Evolutionary conservation across 2,113 vertebrate genomes (phyloP).

Genomic region (Hippocampus zosterae): DNA sequence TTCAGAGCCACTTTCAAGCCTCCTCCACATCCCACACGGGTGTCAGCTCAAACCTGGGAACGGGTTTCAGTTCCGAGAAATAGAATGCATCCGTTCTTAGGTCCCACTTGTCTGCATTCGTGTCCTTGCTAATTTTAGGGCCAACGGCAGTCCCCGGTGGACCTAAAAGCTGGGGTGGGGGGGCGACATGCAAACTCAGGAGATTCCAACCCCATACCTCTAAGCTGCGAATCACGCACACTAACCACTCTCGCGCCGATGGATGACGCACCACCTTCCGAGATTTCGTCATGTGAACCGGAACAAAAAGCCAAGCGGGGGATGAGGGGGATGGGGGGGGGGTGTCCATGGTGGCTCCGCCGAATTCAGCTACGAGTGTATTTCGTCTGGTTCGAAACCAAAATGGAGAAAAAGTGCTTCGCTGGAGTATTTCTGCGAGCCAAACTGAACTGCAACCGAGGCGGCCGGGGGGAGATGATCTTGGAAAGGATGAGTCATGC

Average conservation of each 20-base stretch:
- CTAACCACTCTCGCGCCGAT: not conserved
- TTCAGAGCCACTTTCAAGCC: too few relatives aligned
- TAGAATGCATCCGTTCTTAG: too few relatives aligned
- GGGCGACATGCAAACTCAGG: too few relatives aligned
- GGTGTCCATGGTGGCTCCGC: not conserved
- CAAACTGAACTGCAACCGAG: slow-evolving; percentile 58
- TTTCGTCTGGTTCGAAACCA: slow-evolving; percentile 33
- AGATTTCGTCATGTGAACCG: not conserved
- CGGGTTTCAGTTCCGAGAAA: too few relatives aligned
- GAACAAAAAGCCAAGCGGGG: not conserved
- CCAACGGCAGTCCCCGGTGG: too few relatives aligned
- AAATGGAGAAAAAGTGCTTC: slow-evolving; percentile 49
- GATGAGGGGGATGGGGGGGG: too few relatives aligned
- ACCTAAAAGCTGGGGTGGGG: too few relatives aligned
- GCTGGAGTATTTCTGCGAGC: slow-evolving; percentile 45
- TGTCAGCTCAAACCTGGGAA: too few relatives aligned
- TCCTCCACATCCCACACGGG: too few relatives aligned
- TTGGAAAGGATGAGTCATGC: slow-evolving; percentile 73
- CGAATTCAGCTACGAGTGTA: slow-evolving; percentile 16
- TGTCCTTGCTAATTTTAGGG: too few relatives aligned
- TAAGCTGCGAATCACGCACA: not conserved
- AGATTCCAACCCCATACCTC: too few relatives aligned
- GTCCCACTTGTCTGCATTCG: too few relatives aligned
- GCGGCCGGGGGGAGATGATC: slow-evolving; percentile 47
- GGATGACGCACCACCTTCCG: not conserved